Conservation (phyloP, 2,797 vertebrate genomes). For the Trachurus trachurus region DNA sequence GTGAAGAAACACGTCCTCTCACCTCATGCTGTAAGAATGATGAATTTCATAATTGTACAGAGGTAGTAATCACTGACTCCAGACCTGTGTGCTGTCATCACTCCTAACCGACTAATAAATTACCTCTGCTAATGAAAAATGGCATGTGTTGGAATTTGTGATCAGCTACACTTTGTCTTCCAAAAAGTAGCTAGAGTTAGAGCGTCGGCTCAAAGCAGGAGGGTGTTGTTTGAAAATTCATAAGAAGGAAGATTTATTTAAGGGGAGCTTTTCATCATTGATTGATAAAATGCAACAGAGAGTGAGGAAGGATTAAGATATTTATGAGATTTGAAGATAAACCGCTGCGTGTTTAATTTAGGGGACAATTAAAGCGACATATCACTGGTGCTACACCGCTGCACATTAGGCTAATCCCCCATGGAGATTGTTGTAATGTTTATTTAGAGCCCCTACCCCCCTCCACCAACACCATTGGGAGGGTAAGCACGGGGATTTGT, state of each 20-base stretch:
- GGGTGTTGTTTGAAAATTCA: constrained; percentile 20
- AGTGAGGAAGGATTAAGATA: constrained; percentile 75
- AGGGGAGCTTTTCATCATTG: constrained; percentile 46
- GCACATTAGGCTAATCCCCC: constrained; percentile 73
- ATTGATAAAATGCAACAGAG: constrained; percentile 74
- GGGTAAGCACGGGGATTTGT: constrained; percentile 54
- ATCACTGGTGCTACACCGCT: constrained; percentile 55
- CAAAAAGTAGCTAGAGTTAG: constrained; percentile 40
- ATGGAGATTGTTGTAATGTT: constrained; percentile 72
- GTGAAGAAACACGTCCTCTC: constrained; percentile 40
- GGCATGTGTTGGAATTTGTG: constrained; percentile 56
- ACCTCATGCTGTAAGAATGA: constrained; percentile 56
- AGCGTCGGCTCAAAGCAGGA: constrained; percentile 13
- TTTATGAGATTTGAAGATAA: constrained; percentile 81
- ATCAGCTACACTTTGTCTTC: constrained; percentile 64
- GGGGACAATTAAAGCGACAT: constrained; percentile 74
- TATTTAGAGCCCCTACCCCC: constrained; percentile 52
- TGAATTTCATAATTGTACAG: constrained; percentile 60
- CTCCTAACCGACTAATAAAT: constrained; percentile 78
- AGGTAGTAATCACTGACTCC: constrained; percentile 71
- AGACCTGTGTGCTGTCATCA: constrained; percentile 65
- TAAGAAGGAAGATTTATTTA: constrained; percentile 16
- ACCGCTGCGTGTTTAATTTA: constrained; percentile 75
- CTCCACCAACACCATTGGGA: constrained; percentile 10
- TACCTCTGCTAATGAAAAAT: constrained; percentile 71